Base-by-base conservation (phyloP, 1,140 invertebrate genomes). In the Gonioctena quinquepunctata region DNA sequence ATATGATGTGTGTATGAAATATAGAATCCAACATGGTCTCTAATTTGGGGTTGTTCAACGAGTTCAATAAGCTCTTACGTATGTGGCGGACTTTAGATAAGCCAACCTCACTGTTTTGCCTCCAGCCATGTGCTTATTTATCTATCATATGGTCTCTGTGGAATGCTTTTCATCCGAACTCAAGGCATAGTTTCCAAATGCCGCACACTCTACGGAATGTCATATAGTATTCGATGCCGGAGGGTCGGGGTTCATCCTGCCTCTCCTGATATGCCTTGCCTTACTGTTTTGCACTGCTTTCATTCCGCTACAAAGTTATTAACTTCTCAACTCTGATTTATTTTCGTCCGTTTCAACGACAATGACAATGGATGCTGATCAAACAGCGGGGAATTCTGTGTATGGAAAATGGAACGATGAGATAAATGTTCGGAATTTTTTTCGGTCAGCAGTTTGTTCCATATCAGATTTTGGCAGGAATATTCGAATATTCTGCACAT, bases 111-210 rank as follows among this genome's bases (percentile, higher is more conserved):
- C 59, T 73, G 67, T 76, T 76, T 76, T 73, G 71, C 68, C 71
- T 72, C 68, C 49, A 69, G 73, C 71, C 71, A 67, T 78, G 66
- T 77, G 78, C 77, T 79, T 80, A 76, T 79, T 79, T 76, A 79
- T 75, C 75, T 77, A 80, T 76, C 75, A 77, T 80, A 79, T 79
- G 79, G 79, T 79, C 74, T 69, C 69, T n/a, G 66, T 54, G 80
- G 80, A 81, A 81, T 81, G 80, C 79, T 75, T 81, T 81, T 81
- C 78, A 81, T 81, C 80, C 77, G 71, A 79, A 81, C 76, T 80
- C 79, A 77, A 80, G 78, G 77, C 78, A 81, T 81, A 81, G 80
- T 81, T 81, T 75, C 67, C 67, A 76, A 76, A 81, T 79, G 80
- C 80, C 80, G 71, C 72, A 73, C 76, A 72, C 71, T 75, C 72